These are phyloP conservation scores for Sebastes iracundus DNA, from an alignment of 2,797 vertebrate species.

Conservation along the genomic window DNA sequence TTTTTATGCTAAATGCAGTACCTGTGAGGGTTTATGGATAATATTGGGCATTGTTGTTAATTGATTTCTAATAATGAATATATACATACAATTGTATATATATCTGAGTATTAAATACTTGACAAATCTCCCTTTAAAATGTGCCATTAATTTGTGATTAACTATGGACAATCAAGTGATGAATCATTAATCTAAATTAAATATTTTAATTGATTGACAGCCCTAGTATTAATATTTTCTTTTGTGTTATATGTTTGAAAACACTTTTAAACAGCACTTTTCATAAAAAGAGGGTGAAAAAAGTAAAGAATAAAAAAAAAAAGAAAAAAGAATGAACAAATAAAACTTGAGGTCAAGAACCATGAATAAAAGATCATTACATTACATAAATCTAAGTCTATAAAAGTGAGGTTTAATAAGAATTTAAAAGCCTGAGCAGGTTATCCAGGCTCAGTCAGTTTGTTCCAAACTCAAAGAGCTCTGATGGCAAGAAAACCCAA, in stretches of 20 bases:
- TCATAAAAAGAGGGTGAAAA: neutral
- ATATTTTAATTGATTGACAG: too few species aligned
- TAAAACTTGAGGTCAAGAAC: neutral
- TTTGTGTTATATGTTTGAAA: neutral
- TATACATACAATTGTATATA: too few species aligned
- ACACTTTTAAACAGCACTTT: neutral
- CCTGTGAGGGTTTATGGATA: too few species aligned
- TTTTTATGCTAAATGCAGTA: too few species aligned
- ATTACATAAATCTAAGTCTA: neutral
- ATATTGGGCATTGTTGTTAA: too few species aligned
- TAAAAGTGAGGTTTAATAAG: constrained; percentile 3
- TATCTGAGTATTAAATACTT: too few species aligned
- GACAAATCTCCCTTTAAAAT: too few species aligned
- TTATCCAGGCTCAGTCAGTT: neutral
- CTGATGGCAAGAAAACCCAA: neutral
- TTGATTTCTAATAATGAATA: too few species aligned
- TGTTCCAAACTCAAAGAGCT: neutral
- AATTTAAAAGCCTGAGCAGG: neutral
- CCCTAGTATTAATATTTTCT: neutral
- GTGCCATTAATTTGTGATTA: too few species aligned
- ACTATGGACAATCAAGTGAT: too few species aligned
- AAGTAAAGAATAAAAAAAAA: neutral
- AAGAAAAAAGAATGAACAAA: neutral
- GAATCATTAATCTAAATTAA: too few species aligned
- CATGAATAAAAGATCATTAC: neutral